These are phyloP conservation scores for Daktulosphaira vitifoliae DNA, from an alignment of 1,140 invertebrate species.

Conservation along the genomic window DNA sequence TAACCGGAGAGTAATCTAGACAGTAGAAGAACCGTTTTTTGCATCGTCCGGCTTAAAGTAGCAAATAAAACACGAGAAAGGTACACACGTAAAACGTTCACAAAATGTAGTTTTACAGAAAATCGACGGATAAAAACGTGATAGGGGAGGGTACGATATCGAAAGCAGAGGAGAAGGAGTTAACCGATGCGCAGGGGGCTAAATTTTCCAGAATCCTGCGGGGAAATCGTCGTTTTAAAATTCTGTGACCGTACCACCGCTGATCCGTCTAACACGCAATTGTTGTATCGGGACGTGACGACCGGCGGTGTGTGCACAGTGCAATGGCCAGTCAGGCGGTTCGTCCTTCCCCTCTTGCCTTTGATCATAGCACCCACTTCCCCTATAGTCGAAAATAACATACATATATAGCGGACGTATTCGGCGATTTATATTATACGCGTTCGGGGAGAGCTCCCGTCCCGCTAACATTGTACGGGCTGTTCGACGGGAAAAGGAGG, in stretches of 20 bases:
- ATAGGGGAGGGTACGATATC: neutral
- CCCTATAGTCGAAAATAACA: neutral
- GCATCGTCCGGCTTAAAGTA: too few relatives aligned
- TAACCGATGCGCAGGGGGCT: too few relatives aligned
- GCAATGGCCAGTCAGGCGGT: neutral
- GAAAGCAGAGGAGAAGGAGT: neutral
- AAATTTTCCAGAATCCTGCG: too few relatives aligned
- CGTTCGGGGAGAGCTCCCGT: too few relatives aligned
- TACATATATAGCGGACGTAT: neutral
- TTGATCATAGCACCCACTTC: too few relatives aligned
- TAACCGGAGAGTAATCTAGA: too few relatives aligned
- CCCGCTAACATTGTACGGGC: neutral
- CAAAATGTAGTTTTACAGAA: too few relatives aligned
- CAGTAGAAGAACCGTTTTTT: too few relatives aligned
- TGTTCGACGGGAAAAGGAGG: neutral
- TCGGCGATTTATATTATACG: neutral
- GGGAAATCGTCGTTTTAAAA: conserved; percentile 10
- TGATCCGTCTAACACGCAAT: conserved; percentile 29
- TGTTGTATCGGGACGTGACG: conserved; percentile 33
- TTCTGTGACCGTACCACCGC: conserved; percentile 8
- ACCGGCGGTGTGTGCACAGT: neutral
- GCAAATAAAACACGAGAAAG: too few relatives aligned
- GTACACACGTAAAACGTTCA: too few relatives aligned
- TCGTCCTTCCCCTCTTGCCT: too few relatives aligned
- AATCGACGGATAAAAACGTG: conserved; percentile 21